Conservation (phyloP, 2,888 invertebrate species). For the Diplazon laetatorius region DNA sequence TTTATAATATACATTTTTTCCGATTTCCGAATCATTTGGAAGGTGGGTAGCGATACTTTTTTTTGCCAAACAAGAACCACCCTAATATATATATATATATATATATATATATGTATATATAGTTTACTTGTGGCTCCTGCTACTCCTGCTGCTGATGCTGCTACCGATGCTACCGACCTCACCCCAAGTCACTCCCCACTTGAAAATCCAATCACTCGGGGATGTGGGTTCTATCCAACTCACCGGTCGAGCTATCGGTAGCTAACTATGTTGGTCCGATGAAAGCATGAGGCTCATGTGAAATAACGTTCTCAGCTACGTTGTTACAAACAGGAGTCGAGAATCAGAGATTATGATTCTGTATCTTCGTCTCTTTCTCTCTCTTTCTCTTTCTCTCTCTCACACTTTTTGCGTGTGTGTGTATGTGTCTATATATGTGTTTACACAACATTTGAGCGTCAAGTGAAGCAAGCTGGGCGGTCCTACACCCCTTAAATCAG, state of each 20-base stretch:
- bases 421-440: not conserved
- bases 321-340: not conserved
- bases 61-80: too few relatives aligned
- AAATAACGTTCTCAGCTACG: slow-evolving; percentile 59
- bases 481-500: slow-evolving; percentile 82
- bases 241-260: slow-evolving; percentile 39
- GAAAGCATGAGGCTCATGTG: slow-evolving; percentile 61
- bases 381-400: too few relatives aligned
- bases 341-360: slow-evolving; percentile 22
- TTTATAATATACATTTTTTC: too few relatives aligned
- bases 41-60: too few relatives aligned
- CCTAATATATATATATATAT: too few relatives aligned
- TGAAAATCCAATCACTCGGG: slow-evolving; percentile 58
- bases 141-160: slow-evolving; percentile 3
- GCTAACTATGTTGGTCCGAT: slow-evolving; percentile 45
- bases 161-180: not conserved
- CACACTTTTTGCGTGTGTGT: not conserved
- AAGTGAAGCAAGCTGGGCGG: slow-evolving; percentile 78
- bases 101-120: too few relatives aligned
- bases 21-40: too few relatives aligned
- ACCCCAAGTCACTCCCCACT: slow-evolving; percentile 18
- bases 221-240: slow-evolving; percentile 27
- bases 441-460: slow-evolving; percentile 35
- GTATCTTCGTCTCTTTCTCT: too few relatives aligned
- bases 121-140: slow-evolving; percentile 8